Conservation (phyloP, 2,888 invertebrate species). For the Drosophila recens region DNA sequence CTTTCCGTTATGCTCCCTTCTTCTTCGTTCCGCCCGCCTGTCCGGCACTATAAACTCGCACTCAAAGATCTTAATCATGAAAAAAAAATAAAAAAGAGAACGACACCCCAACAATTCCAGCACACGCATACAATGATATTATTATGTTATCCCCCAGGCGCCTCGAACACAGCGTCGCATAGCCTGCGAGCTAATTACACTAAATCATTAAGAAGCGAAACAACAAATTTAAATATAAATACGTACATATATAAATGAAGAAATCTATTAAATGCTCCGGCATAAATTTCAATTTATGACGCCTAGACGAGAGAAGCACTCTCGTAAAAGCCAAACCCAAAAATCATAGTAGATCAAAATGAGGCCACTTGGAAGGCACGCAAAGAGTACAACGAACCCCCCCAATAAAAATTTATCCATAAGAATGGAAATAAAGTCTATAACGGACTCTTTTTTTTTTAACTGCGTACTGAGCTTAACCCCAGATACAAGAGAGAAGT, state of each 20-base stretch:
- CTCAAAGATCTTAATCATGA: slow-evolving; percentile 73
- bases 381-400: slow-evolving; percentile 65
- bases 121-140: slow-evolving; percentile 9
- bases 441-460: slow-evolving; percentile 42
- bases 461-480: slow-evolving; percentile 57
- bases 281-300: slow-evolving; percentile 80
- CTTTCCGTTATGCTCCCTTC: slow-evolving; percentile 45
- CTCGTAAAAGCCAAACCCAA: background rate
- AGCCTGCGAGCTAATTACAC: slow-evolving; percentile 67
- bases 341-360: slow-evolving; percentile 58
- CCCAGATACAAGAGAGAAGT: slow-evolving; percentile 28
- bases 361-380: slow-evolving; percentile 61
- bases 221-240: slow-evolving; percentile 69
- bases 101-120: slow-evolving; percentile 41
- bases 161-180: slow-evolving; percentile 52
- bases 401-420: slow-evolving; percentile 38
- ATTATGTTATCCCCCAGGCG: slow-evolving; percentile 32
- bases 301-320: slow-evolving; percentile 45
- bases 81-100: slow-evolving; percentile 28
- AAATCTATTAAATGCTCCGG: slow-evolving; percentile 78
- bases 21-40: slow-evolving; percentile 49
- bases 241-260: slow-evolving; percentile 17
- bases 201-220: slow-evolving; percentile 70
- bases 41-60: slow-evolving; percentile 41
- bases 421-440: slow-evolving; percentile 48